Evolutionary conservation across 1,140 invertebrate species (phyloP).

Genomic region (Zaprionus ghesquierei): DNA sequence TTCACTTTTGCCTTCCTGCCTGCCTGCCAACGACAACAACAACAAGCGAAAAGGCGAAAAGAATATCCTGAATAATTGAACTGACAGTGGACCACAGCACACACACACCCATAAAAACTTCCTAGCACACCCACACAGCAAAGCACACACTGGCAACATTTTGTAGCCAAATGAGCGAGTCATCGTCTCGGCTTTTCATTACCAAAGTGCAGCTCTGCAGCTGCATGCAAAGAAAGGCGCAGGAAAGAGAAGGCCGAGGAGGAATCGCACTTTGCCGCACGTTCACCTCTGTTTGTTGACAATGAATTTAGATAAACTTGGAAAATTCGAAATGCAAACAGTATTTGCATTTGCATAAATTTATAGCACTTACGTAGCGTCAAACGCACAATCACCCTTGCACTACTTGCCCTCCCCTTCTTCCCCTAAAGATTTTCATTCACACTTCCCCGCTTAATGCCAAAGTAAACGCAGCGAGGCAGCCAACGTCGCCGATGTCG

Average conservation of each 20-base stretch:
- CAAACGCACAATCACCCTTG: conserved; percentile 15
- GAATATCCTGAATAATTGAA: conserved; percentile 62
- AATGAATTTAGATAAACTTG: conserved; percentile 80
- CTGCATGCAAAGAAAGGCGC: not conserved
- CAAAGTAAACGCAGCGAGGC: conserved; percentile 64
- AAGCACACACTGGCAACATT: not conserved
- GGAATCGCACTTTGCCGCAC: too few species aligned
- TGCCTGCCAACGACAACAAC: conserved; percentile 29
- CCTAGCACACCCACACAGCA: not conserved
- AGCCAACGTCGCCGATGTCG: not conserved
- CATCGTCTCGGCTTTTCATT: conserved; percentile 38
- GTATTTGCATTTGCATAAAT: conserved; percentile 78
- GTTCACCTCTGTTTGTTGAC: conserved; percentile 68
- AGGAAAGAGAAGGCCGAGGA: not conserved
- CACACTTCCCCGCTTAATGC: conserved; percentile 47
- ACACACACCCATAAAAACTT: not conserved
- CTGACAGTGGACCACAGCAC: conserved; percentile 11
- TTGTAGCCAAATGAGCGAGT: conserved; percentile 33
- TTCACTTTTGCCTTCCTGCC: conserved; percentile 51
- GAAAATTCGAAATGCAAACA: conserved; percentile 76
- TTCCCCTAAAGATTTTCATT: conserved; percentile 17
- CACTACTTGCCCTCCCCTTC: not conserved
- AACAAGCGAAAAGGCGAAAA: conserved; percentile 16
- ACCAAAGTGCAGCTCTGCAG: conserved; percentile 44
- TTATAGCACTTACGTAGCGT: conserved; percentile 45